phyloP scores from a whole-genome alignment of 2,797 vertebrate genomes.

The Pyrocephalus nanus region DNA sequence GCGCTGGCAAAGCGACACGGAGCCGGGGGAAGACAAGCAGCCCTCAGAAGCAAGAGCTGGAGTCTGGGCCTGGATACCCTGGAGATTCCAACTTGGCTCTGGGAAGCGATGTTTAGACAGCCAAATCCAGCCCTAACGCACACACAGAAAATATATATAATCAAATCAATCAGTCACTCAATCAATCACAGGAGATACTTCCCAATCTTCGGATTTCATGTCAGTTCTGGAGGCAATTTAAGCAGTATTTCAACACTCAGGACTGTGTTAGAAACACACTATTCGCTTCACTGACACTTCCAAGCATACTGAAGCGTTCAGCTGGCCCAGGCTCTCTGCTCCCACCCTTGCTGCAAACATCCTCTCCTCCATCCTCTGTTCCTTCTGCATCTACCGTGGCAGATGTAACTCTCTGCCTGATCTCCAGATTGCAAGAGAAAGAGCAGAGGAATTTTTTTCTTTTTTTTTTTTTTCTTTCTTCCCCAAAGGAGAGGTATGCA shows the following conservation, averaged over 20 bases:
- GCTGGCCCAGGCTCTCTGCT: slow-evolving; percentile 7
- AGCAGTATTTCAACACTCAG: slow-evolving; percentile 19
- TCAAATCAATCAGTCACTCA: slow-evolving; percentile 57
- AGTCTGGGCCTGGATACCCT: neutral
- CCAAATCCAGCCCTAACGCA: neutral
- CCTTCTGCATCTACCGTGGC: neutral
- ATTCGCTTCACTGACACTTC: slow-evolving; percentile 35
- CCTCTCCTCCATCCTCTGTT: neutral
- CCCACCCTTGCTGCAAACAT: slow-evolving; percentile 18
- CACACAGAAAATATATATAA: neutral
- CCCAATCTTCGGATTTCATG: slow-evolving; percentile 39
- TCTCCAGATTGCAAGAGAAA: neutral
- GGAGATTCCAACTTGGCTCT: neutral
- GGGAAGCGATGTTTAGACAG: slow-evolving; percentile 36
- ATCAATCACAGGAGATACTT: slow-evolving; percentile 49
- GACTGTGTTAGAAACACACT: slow-evolving; percentile 35
- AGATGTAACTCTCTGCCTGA: neutral
- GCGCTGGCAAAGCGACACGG: neutral
- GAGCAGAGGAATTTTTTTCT: neutral
- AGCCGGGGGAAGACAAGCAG: neutral
- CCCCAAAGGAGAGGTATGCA: neutral
- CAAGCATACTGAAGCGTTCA: slow-evolving; percentile 37
- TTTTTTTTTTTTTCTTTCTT: neutral
- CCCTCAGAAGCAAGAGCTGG: neutral
- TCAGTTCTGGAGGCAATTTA: slow-evolving; percentile 46